Percentiles rank a stretch among this genome's conserved stretches.
phyloP scores from a whole-genome alignment of 2,888 invertebrate species.

The Drosophila kanekoi region DNA sequence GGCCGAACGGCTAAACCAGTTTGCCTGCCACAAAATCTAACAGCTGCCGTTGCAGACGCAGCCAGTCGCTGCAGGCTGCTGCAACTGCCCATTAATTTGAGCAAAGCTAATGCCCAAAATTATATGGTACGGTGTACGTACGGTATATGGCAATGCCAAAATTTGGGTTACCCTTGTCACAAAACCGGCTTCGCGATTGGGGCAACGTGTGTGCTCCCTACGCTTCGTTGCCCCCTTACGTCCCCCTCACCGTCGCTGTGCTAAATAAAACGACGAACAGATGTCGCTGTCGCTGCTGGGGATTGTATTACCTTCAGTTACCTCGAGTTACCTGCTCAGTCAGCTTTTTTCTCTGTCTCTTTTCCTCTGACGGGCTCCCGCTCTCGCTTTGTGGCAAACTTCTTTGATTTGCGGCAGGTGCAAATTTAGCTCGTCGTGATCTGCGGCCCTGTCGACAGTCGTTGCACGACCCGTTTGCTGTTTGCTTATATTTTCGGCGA shows the following conservation, averaged over 20 bases:
- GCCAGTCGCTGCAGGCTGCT: conserved; percentile 30
- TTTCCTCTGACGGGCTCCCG: not conserved
- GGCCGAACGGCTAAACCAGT: conserved; percentile 42
- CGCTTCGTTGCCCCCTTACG: conserved; percentile 2
- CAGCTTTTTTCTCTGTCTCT: conserved; percentile 31
- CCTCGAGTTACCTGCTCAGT: conserved; percentile 61
- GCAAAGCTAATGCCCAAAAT: conserved; percentile 73
- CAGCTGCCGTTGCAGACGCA: conserved; percentile 60
- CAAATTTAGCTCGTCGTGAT: conserved; percentile 57
- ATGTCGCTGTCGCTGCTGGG: conserved; percentile 56
- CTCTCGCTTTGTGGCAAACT: conserved; percentile 21
- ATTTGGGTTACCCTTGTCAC: conserved; percentile 72
- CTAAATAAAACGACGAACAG: conserved; percentile 45
- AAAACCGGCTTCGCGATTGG: conserved; percentile 42
- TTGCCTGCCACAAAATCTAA: conserved; percentile 58
- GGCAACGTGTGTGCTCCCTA: conserved; percentile 26
- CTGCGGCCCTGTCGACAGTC: conserved; percentile 37
- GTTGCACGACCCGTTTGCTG: conserved; percentile 17
- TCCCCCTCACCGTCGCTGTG: not conserved
- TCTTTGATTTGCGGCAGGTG: conserved; percentile 79
- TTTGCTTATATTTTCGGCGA: conserved; percentile 26
- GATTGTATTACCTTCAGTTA: conserved; percentile 60
- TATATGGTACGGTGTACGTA: conserved; percentile 64
- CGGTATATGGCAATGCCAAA: conserved; percentile 61
- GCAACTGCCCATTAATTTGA: conserved; percentile 65